These are phyloP conservation scores for Chalcis sispes DNA, from an alignment of 2,888 invertebrate genomes.

Conservation along the genomic window DNA sequence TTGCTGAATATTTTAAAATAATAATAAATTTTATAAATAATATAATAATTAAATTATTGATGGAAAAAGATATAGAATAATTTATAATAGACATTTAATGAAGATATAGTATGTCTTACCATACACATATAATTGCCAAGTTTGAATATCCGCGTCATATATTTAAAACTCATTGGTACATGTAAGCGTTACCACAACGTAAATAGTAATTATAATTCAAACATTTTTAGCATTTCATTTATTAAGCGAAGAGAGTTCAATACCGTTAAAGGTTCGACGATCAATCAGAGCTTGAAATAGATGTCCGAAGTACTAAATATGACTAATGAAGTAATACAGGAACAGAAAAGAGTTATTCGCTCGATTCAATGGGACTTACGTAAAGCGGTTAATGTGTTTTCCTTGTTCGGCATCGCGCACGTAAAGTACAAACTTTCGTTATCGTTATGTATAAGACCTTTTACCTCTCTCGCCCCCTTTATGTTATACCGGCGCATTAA, in stretches of 20 bases:
- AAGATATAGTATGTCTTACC: too few species aligned
- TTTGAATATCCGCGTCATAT: too few species aligned
- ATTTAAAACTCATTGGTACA: too few species aligned
- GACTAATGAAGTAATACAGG: slow-evolving; percentile 35
- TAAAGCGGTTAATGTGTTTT: slow-evolving; percentile 44
- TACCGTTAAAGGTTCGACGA: slow-evolving; percentile 20
- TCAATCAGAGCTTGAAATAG: slow-evolving; percentile 19
- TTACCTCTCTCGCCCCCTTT: slow-evolving; percentile 3
- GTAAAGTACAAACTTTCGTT: slow-evolving; percentile 17
- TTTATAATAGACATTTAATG: too few species aligned
- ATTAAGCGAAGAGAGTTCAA: slow-evolving; percentile 65
- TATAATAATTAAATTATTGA: too few species aligned
- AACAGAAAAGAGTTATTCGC: slow-evolving; percentile 26
- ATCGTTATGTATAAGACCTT: not conserved
- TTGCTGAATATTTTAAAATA: too few species aligned
- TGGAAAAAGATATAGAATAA: too few species aligned
- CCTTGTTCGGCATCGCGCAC: slow-evolving; percentile 12
- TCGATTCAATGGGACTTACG: slow-evolving; percentile 34
- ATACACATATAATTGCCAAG: too few species aligned
- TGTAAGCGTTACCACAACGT: not conserved
- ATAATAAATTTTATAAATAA: too few species aligned
- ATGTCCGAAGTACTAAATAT: slow-evolving; percentile 23
- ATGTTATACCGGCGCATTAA: not conserved
- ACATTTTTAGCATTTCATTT: slow-evolving; percentile 55
- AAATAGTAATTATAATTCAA: not conserved